Conservation (phyloP, 2,888 invertebrate genomes). For the Brenthis hecate region DNA sequence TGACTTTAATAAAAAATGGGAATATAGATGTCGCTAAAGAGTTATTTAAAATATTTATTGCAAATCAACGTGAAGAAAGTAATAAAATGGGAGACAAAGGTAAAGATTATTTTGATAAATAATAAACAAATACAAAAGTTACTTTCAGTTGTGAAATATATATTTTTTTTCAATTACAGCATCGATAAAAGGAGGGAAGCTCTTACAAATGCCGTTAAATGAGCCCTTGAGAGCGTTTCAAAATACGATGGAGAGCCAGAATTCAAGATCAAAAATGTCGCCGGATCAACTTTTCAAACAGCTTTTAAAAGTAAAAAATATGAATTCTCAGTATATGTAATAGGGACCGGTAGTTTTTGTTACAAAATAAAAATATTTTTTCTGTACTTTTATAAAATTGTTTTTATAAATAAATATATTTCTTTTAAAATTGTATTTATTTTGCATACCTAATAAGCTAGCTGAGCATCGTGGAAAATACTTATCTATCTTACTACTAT, state of each 20-base stretch:
- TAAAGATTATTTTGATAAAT: slow-evolving; percentile 8
- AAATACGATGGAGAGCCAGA: slow-evolving; percentile 47
- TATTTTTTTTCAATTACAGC: neutral
- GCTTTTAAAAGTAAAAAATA: slow-evolving; percentile 54
- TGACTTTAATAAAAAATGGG: slow-evolving; percentile 57
- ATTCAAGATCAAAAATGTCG: slow-evolving; percentile 28
- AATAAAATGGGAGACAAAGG: slow-evolving; percentile 18
- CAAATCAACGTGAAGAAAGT: slow-evolving; percentile 44
- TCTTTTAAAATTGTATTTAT: neutral
- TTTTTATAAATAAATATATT: slow-evolving; percentile 18
- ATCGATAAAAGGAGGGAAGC: neutral
- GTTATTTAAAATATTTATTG: slow-evolving; percentile 58
- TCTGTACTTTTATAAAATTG: slow-evolving; percentile 32
- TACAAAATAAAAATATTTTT: neutral
- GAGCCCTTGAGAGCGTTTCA: slow-evolving; percentile 32
- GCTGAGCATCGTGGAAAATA: too few relatives aligned
- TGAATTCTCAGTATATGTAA: slow-evolving; percentile 39
- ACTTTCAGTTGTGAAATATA: neutral
- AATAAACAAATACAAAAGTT: too few relatives aligned
- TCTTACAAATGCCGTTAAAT: slow-evolving; percentile 9
- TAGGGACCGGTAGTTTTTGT: neutral
- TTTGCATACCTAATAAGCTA: neutral
- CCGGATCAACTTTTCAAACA: slow-evolving; percentile 59
- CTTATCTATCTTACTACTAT: too few relatives aligned
- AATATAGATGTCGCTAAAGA: slow-evolving; percentile 62